phyloP scores from a whole-genome alignment of 92 coral and sea anemone genomes.

The Desmophyllum pertusum region DNA sequence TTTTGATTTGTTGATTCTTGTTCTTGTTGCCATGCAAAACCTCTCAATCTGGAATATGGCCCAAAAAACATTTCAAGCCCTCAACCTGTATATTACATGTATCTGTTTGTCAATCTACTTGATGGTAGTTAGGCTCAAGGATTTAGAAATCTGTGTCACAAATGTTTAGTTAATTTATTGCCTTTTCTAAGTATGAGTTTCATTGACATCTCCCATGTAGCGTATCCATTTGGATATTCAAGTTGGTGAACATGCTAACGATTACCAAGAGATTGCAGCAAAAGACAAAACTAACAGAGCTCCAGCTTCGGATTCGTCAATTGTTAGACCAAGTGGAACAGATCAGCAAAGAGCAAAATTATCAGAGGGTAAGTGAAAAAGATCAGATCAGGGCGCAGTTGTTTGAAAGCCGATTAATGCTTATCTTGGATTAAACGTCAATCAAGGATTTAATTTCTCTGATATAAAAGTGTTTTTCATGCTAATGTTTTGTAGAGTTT shows the following conservation, averaged over 20 bases:
- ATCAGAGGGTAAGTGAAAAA: slow-evolving; percentile 86
- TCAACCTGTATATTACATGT: neutral
- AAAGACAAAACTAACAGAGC: slow-evolving; percentile 97
- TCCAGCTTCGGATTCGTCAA: slow-evolving; percentile 95
- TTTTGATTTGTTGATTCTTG: too few species aligned
- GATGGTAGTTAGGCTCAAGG: neutral
- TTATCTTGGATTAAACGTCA: too few species aligned
- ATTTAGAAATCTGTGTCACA: neutral
- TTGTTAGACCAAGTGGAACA: slow-evolving; percentile 97
- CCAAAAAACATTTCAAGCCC: neutral
- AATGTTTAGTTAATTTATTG: too few species aligned
- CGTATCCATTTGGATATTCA: slow-evolving; percentile 96
- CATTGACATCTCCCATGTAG: slow-evolving; percentile 44
- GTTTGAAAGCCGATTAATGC: too few species aligned
- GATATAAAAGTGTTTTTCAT: too few species aligned
- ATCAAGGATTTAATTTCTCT: too few species aligned
- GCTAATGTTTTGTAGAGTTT: too few species aligned
- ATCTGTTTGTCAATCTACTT: neutral
- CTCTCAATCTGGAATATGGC: too few species aligned
- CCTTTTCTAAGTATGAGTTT: neutral
- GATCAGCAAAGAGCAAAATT: slow-evolving; percentile 97
- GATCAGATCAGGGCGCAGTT: neutral
- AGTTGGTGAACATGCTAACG: slow-evolving; percentile 99
- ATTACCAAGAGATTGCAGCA: slow-evolving; percentile 97
- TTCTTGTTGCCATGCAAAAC: too few species aligned